Conservation (phyloP, 2,888 invertebrate species). For the Drosophila vallismaia region DNA sequence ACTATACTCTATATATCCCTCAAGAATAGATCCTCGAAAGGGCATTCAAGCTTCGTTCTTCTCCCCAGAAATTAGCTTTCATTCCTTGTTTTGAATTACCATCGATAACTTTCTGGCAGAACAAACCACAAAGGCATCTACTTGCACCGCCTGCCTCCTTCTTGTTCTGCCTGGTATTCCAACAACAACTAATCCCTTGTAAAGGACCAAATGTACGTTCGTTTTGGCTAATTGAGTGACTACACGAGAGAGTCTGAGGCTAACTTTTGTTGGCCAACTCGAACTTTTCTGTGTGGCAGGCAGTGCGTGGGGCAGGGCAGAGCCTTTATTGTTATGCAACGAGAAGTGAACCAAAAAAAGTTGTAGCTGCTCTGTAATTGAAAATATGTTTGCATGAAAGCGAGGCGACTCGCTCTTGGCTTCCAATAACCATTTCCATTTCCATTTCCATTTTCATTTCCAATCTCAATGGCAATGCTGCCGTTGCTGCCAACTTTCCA, state of each 20-base stretch:
- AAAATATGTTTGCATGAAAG: conserved; percentile 64
- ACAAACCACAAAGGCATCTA: conserved; percentile 6
- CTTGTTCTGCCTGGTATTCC: neutral
- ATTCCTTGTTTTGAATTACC: conserved; percentile 1
- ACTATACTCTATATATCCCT: too few species aligned
- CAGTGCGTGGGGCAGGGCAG: neutral
- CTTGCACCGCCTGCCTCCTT: neutral
- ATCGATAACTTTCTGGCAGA: conserved; percentile 17
- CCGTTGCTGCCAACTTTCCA: conserved; percentile 27
- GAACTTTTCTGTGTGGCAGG: conserved; percentile 4
- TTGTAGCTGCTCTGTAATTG: conserved; percentile 61
- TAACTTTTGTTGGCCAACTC: conserved; percentile 45
- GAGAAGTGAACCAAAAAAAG: conserved; percentile 38
- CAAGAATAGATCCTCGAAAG: too few species aligned
- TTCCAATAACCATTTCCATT: neutral
- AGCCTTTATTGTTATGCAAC: conserved; percentile 36
- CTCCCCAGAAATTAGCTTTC: too few species aligned
- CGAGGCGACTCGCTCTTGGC: conserved; percentile 30
- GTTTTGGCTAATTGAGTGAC: conserved; percentile 44
- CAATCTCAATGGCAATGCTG: conserved; percentile 3
- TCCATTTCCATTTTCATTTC: neutral
- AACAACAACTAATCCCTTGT: conserved; percentile 25
- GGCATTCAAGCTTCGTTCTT: too few species aligned
- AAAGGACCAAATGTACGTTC: conserved; percentile 28
- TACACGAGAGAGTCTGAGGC: conserved; percentile 29